Base-by-base conservation (phyloP, 2,113 vertebrate species). In the Ploceus nigricollis region DNA sequence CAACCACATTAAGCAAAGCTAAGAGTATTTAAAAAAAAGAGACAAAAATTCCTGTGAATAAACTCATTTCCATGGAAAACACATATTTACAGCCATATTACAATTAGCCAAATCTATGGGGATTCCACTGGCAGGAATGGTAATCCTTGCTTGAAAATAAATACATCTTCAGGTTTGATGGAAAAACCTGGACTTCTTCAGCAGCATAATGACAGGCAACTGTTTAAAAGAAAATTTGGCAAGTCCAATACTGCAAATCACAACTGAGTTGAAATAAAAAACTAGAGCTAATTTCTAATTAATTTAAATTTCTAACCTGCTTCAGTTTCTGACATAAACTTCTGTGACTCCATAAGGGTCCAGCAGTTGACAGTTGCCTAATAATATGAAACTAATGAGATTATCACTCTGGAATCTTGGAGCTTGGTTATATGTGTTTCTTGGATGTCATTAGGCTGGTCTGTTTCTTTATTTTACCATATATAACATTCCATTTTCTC, bases 31-130 rank as follows among this genome's bases (percentile, higher is more conserved):
- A 1, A 9, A 58, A 48, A 33, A 48, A 30, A 47, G 48, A 9
- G 8, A 47, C 33, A 79, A 63, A 76, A 90, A 85, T 65, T 93
- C 44, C 60, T 42, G 39, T 77, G 39, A 85, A 57, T 85, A 56
- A 79, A 84, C 75, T 58, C 21, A 89, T 92, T 93, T 89, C 91
- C 63, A 90, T 90, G 73, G 92, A 95, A 95, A 96, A 90, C 31
- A 69, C 8, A 12, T 82, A 83, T 94, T 95, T 91, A 81, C 51
- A 90, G 72, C 19, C 44, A 40, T 53, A 60, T 76, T 84, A 79
- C 24, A 94, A 96, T 95, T 95, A 96, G 42, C 35, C 61, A 87
- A 44, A 87, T 80, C 80, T 63, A 40, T n/a, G 28, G 64, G 48
- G 76, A 94, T 93, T 92, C 76, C 68, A 71, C 53, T 95, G 92